phyloP scores from a whole-genome alignment of 2,113 vertebrate species.

The Hymenochirus boettgeri region DNA sequence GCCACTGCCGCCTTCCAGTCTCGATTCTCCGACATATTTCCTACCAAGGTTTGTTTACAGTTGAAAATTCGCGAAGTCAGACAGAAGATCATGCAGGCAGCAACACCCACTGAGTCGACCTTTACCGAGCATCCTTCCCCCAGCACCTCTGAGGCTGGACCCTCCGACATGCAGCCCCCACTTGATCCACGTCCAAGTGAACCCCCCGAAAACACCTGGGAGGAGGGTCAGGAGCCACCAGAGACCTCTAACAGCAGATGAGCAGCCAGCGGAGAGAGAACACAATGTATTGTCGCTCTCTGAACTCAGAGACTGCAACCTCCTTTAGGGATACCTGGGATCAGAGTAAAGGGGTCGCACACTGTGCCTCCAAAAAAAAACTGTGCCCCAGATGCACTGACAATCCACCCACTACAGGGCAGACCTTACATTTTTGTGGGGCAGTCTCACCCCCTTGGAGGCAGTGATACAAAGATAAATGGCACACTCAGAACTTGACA shows the following conservation, averaged over 20 bases:
- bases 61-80: slow-evolving; percentile 89
- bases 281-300: slow-evolving; percentile 12
- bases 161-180: slow-evolving; percentile 40
- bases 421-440: slow-evolving; percentile 3
- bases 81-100: slow-evolving; percentile 94
- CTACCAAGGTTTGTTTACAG: slow-evolving; percentile 88
- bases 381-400: slow-evolving; percentile 16
- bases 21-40: slow-evolving; percentile 84
- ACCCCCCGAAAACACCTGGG: slow-evolving; percentile 20
- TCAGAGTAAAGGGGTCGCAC: neutral
- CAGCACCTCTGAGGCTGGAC: slow-evolving; percentile 34
- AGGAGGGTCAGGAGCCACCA: slow-evolving; percentile 26
- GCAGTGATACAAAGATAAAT: neutral
- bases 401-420: slow-evolving; percentile 22
- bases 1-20: slow-evolving; percentile 88
- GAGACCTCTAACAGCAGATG: slow-evolving; percentile 22
- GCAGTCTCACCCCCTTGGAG: neutral
- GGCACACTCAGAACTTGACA: neutral
- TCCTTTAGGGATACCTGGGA: slow-evolving; percentile 4
- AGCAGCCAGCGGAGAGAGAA: neutral
- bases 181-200: slow-evolving; percentile 51
- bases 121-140: slow-evolving; percentile 40
- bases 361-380: neutral
- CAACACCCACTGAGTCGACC: slow-evolving; percentile 67
- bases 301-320: too few relatives aligned